A percentile compares a stretch with the other conserved stretches of the same genome.
Evolutionary conservation across 2,888 invertebrate genomes (phyloP).

Genomic region (Rotaria macrura): DNA sequence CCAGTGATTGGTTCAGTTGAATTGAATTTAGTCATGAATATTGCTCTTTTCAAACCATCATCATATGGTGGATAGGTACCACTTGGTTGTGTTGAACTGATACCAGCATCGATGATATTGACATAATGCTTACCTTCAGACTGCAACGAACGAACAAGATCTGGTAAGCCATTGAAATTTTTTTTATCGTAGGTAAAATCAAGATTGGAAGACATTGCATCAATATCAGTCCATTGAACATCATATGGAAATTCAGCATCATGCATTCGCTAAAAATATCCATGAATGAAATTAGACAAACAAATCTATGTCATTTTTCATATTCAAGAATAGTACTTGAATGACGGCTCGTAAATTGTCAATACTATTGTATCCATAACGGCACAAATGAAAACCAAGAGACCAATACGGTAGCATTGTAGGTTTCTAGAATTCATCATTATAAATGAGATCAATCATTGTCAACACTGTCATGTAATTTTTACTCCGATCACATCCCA

Average conservation of each 20-base stretch:
- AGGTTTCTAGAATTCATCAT: constrained; percentile 34
- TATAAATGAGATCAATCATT: too few relatives aligned
- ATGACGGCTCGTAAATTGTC: constrained; percentile 15
- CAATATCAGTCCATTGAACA: constrained; percentile 44
- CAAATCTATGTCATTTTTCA: background rate
- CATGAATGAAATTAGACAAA: background rate
- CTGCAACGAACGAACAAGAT: constrained; percentile 40
- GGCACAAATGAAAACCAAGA: constrained; percentile 44
- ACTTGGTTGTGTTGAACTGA: constrained; percentile 62
- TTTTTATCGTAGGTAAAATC: constrained; percentile 42
- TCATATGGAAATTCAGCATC: constrained; percentile 37
- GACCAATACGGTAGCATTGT: constrained; percentile 45
- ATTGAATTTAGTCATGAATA: constrained; percentile 64
- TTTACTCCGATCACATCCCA: constrained; percentile 40
- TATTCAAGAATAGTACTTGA: background rate
- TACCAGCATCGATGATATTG: constrained; percentile 58
- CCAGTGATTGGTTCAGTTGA: constrained; percentile 44
- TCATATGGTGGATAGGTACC: constrained; percentile 67
- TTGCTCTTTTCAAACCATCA: constrained; percentile 61
- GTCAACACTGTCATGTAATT: background rate
- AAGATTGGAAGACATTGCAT: constrained; percentile 39
- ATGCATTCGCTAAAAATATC: background rate
- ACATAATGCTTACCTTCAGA: constrained; percentile 41
- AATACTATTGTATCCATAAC: constrained; percentile 41
- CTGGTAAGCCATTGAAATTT: constrained; percentile 37